Conservation (phyloP, 1,140 invertebrate genomes). For the Pachypeltis micranthus region DNA sequence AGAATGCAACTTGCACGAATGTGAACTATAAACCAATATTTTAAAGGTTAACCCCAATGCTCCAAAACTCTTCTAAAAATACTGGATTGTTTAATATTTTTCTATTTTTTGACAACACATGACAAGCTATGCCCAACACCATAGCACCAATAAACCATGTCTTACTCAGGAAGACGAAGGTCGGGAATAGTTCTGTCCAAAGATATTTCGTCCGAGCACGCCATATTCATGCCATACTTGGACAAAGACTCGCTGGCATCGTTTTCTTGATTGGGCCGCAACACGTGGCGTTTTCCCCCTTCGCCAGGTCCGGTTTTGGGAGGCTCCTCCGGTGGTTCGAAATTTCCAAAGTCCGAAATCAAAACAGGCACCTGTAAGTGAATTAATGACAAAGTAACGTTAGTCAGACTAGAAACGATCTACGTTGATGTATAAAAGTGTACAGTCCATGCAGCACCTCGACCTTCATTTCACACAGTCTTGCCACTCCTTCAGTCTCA, state of each 20-base stretch:
- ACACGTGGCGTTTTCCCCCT: slow-evolving; percentile 60
- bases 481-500: too few species aligned
- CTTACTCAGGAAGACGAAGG: slow-evolving; percentile 68
- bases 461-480: too few species aligned
- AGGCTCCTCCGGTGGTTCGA: slow-evolving; percentile 50
- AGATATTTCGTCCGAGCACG: slow-evolving; percentile 88
- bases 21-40: too few species aligned
- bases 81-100: too few species aligned
- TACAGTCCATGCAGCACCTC: slow-evolving; percentile 31
- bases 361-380: slow-evolving; percentile 32
- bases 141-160: slow-evolving; percentile 15
- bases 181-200: slow-evolving; percentile 70
- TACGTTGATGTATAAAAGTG: slow-evolving; percentile 4
- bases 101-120: too few species aligned
- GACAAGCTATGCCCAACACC: too few species aligned
- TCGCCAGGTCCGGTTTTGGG: slow-evolving; percentile 68
- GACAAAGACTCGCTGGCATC: slow-evolving; percentile 60
- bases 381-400: slow-evolving; percentile 12
- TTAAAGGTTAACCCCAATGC: too few species aligned
- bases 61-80: too few species aligned
- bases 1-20: too few species aligned
- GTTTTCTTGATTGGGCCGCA: slow-evolving; percentile 60
- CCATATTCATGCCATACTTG: slow-evolving; percentile 95
- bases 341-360: slow-evolving; percentile 43
- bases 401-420: neutral